Percentiles rank a stretch among this genome's conserved stretches.
phyloP scores from a whole-genome alignment of 2,888 invertebrate species.

The Homarus gammarus region DNA sequence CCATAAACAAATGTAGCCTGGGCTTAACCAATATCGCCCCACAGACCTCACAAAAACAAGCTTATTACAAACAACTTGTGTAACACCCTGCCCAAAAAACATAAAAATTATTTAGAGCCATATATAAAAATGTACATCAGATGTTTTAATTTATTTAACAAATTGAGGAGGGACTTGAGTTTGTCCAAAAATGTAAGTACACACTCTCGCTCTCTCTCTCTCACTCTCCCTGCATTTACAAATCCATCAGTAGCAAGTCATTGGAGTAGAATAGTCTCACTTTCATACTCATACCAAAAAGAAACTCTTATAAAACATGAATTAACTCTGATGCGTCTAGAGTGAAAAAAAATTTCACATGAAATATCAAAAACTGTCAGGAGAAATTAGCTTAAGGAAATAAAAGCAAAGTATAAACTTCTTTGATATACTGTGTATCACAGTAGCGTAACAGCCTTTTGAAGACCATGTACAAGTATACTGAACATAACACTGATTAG shows the following conservation, averaged over 20 bases:
- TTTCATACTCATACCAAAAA: conserved; percentile 40
- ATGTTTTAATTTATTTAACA: conserved; percentile 65
- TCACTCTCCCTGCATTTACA: conserved; percentile 11
- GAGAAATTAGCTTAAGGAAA: conserved; percentile 27
- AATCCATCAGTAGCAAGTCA: conserved; percentile 26
- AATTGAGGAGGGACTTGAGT: conserved; percentile 41
- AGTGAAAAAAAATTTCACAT: conserved; percentile 14
- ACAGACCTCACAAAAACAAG: conserved; percentile 60
- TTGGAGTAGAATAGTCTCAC: conserved; percentile 7
- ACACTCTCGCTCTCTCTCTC: too few species aligned
- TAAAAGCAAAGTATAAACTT: conserved; percentile 51
- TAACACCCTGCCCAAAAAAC: conserved; percentile 39
- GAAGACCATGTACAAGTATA: conserved; percentile 30
- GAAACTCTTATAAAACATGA: conserved; percentile 24
- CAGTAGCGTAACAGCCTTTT: conserved; percentile 51
- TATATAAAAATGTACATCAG: conserved; percentile 73
- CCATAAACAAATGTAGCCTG: conserved; percentile 76
- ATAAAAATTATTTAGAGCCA: conserved; percentile 66
- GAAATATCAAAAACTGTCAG: conserved; percentile 12
- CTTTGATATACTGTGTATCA: conserved; percentile 63
- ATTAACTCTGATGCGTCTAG: conserved; percentile 25
- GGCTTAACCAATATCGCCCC: conserved; percentile 76
- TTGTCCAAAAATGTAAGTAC: conserved; percentile 33
- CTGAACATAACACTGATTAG: conserved; percentile 42
- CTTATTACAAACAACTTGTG: conserved; percentile 59